Conservation (phyloP, 2,888 invertebrate species). For the Ormia ochracea region DNA sequence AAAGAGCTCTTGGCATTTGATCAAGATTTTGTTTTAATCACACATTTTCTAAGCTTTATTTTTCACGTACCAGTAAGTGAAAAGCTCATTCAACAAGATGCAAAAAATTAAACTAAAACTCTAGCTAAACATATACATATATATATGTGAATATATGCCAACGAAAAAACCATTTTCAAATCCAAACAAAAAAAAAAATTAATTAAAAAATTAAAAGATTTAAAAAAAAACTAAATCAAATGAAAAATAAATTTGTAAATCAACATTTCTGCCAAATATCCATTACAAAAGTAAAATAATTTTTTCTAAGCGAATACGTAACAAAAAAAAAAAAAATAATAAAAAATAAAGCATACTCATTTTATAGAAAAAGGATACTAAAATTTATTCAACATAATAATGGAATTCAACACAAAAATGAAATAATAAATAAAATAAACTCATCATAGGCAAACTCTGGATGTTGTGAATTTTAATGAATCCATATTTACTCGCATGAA, state of each 20-base stretch:
- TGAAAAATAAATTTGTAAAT: conserved; percentile 33
- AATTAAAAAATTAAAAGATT: neutral
- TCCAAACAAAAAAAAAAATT: neutral
- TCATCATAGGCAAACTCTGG: conserved; percentile 71
- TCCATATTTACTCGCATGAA: conserved; percentile 70
- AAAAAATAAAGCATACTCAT: no score
- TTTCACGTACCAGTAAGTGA: no score
- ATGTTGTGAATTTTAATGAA: conserved; percentile 77
- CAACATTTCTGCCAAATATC: conserved; percentile 54
- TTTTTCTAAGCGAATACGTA: conserved; percentile 51
- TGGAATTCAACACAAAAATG: conserved; percentile 29
- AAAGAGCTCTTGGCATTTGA: no score
- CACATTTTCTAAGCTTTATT: no score
- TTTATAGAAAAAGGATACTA: conserved; percentile 22
- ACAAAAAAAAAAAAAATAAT: conserved; percentile 35
- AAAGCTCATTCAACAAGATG: no score
- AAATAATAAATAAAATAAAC: conserved; percentile 55
- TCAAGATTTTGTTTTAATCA: no score
- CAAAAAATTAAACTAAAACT: no score
- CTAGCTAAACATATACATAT: no score
- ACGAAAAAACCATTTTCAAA: conserved; percentile 12
- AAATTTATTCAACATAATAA: conserved; percentile 44
- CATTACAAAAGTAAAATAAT: conserved; percentile 38
- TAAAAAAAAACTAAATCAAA: conserved; percentile 14
- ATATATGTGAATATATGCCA: no score